These are phyloP conservation scores for Dicentrarchus labrax DNA, from an alignment of 2,113 vertebrate genomes.

Conservation along the genomic window DNA sequence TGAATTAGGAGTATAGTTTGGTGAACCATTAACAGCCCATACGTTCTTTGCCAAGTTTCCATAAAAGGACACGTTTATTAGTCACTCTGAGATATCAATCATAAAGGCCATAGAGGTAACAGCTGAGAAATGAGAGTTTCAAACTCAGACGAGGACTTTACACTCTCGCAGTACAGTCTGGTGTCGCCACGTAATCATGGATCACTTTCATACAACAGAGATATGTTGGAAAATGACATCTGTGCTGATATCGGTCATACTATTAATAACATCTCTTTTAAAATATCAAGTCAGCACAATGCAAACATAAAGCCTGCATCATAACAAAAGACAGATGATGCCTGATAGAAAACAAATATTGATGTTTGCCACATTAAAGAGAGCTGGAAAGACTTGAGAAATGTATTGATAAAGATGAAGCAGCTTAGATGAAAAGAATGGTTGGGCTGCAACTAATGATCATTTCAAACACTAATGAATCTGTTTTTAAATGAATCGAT, in stretches of 20 bases:
- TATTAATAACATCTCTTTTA: not conserved
- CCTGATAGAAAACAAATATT: slow-evolving; percentile 48
- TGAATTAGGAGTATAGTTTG: slow-evolving; percentile 8
- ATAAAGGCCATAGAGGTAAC: slow-evolving; percentile 27
- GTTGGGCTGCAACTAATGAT: not conserved
- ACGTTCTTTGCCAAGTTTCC: not conserved
- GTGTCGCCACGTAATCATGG: not conserved
- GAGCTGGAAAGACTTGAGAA: not conserved
- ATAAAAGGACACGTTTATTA: slow-evolving; percentile 26
- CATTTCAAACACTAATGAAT: not conserved
- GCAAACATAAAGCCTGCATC: slow-evolving; percentile 27
- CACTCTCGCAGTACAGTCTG: not conserved
- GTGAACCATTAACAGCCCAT: slow-evolving; percentile 57
- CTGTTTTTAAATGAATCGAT: not conserved
- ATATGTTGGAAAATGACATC: not conserved
- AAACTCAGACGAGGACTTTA: not conserved
- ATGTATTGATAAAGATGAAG: not conserved
- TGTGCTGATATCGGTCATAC: not conserved
- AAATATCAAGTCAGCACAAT: not conserved
- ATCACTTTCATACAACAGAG: slow-evolving; percentile 4
- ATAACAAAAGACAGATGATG: slow-evolving; percentile 48
- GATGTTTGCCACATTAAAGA: slow-evolving; percentile 8
- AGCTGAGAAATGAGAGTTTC: not conserved
- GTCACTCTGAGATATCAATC: slow-evolving; percentile 8
- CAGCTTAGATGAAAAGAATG: not conserved